Percentiles rank a stretch among this genome's conserved stretches.
These are phyloP conservation scores for Poeciliopsis gracilis DNA, from an alignment of 2,797 vertebrate genomes.

Conservation along the genomic window DNA sequence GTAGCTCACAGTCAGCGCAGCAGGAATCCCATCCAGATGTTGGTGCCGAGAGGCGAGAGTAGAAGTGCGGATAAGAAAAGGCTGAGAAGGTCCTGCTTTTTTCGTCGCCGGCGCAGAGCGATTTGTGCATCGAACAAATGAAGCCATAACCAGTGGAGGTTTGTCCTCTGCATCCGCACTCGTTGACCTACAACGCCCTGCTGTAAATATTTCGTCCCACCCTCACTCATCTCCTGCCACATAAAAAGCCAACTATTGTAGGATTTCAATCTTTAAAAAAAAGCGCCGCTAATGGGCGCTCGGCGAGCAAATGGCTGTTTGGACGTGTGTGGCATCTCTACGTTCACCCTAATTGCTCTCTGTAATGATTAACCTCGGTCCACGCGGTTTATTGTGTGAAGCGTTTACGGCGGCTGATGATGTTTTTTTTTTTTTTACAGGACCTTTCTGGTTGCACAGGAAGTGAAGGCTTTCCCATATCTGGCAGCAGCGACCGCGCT, in stretches of 20 bases:
- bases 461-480: slow-evolving; percentile 50
- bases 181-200: slow-evolving; percentile 4
- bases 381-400: slow-evolving; percentile 4
- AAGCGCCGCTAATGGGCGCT: background rate
- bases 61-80: slow-evolving; percentile 15
- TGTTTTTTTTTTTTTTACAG: slow-evolving; percentile 19
- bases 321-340: background rate
- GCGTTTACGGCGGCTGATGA: slow-evolving; percentile 18
- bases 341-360: slow-evolving; percentile 3
- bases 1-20: slow-evolving; percentile 26
- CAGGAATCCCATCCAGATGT: slow-evolving; percentile 50
- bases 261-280: background rate
- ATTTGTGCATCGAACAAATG: background rate
- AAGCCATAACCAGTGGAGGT: background rate
- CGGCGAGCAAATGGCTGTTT: background rate
- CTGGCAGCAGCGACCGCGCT: slow-evolving; percentile 32
- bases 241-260: background rate
- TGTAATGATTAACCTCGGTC: background rate
- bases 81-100: background rate
- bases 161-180: background rate
- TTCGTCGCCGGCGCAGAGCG: background rate
- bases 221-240: background rate
- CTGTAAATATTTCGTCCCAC: background rate
- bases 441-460: slow-evolving; percentile 38
- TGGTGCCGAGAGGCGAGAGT: slow-evolving; percentile 18